phyloP scores from a whole-genome alignment of 2,888 invertebrate genomes.

The Pinctada fucata region DNA sequence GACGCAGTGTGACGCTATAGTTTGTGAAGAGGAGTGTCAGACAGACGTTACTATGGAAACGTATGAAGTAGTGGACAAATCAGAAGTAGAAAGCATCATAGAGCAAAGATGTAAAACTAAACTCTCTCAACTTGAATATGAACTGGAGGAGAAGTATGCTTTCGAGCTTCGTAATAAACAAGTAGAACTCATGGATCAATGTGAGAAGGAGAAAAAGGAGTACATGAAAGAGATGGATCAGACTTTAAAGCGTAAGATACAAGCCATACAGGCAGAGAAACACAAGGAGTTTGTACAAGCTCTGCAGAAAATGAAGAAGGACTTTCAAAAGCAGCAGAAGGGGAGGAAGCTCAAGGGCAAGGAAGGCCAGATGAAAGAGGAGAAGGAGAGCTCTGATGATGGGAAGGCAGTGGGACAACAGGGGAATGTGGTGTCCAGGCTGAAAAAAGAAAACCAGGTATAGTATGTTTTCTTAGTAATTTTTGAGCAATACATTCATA shows the following conservation, averaged over 20 bases:
- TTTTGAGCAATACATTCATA: conserved; percentile 4
- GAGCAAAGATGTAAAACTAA: conserved; percentile 48
- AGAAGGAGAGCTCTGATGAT: conserved; percentile 11
- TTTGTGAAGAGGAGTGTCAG: conserved; percentile 19
- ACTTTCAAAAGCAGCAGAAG: conserved; percentile 48
- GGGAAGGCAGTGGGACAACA: conserved; percentile 29
- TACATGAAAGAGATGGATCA: conserved; percentile 56
- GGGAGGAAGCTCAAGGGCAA: conserved; percentile 12
- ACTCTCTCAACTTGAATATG: conserved; percentile 58
- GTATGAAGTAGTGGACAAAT: conserved; percentile 7
- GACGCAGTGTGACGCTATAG: neutral
- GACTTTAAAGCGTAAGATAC: conserved; percentile 55
- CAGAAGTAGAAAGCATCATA: conserved; percentile 12
- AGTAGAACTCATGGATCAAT: conserved; percentile 53
- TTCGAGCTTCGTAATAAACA: conserved; percentile 55
- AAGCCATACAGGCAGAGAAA: conserved; percentile 59
- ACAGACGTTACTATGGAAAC: conserved; percentile 9
- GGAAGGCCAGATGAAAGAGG: conserved; percentile 21
- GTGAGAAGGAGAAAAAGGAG: conserved; percentile 54
- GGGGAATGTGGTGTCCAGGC: conserved; percentile 50
- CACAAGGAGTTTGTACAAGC: conserved; percentile 68
- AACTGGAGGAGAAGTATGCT: conserved; percentile 63
- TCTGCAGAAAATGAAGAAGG: conserved; percentile 63
- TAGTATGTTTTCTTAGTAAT: neutral
- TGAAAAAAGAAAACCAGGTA: conserved; percentile 64